These are phyloP conservation scores for Strix uralensis DNA, from an alignment of 2,113 vertebrate species.

Conservation along the genomic window DNA sequence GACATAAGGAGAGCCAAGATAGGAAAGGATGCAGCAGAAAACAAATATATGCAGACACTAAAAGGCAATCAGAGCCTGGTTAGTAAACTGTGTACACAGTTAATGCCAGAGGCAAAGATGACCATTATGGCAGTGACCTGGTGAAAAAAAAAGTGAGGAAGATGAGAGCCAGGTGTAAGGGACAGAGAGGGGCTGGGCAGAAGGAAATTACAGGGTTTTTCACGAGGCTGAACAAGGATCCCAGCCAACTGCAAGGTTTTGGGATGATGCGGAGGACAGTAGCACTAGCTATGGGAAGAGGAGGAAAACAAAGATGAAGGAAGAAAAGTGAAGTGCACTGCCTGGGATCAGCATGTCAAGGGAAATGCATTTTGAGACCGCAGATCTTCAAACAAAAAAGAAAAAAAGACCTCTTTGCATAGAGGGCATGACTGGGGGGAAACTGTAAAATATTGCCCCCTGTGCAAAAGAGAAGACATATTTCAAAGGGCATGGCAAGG, in stretches of 20 bases:
- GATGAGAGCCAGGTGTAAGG: neutral
- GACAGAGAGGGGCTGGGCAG: neutral
- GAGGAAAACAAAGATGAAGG: neutral
- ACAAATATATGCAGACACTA: neutral
- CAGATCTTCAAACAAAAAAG: neutral
- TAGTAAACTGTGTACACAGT: neutral
- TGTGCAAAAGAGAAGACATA: neutral
- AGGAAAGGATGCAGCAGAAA: neutral
- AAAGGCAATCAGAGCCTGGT: neutral
- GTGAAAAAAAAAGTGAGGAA: neutral
- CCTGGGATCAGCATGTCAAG: neutral
- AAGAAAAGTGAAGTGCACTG: neutral
- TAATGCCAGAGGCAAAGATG: neutral
- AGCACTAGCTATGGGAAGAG: neutral
- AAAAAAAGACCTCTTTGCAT: neutral
- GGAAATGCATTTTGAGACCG: neutral
- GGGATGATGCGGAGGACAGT: fast-evolving
- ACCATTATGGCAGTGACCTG: neutral
- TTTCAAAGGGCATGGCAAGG: neutral
- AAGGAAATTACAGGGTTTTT: neutral
- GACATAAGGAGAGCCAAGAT: neutral
- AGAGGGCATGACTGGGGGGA: fast-evolving
- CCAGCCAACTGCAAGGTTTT: neutral
- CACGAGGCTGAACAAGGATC: neutral
- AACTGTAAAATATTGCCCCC: neutral